phyloP scores from a whole-genome alignment of 2,113 vertebrate species.

The Herpetotheres cachinnans region DNA sequence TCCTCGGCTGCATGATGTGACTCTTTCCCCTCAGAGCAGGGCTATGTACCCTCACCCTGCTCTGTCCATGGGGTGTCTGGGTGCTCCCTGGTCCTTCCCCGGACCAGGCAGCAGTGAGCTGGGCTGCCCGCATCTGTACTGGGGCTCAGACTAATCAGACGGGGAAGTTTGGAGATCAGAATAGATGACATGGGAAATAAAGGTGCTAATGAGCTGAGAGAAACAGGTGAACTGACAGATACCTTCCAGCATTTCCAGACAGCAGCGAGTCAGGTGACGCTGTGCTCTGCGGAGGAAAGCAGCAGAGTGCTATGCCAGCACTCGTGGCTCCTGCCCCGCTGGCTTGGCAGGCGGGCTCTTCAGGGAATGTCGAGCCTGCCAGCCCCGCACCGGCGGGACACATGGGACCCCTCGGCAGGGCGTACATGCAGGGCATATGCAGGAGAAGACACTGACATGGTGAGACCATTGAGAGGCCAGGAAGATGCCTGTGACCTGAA shows the following conservation, averaged over 20 bases:
- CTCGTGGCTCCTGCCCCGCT: not conserved
- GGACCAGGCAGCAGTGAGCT: not conserved
- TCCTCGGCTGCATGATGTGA: not conserved
- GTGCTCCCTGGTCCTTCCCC: not conserved
- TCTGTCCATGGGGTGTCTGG: no score
- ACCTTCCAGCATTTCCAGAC: not conserved
- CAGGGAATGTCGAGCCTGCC: no score
- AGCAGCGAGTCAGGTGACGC: no score
- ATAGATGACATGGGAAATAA: not conserved
- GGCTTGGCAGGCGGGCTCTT: not conserved
- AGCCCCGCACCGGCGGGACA: not conserved
- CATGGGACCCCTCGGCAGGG: fast-evolving
- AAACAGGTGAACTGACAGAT: not conserved
- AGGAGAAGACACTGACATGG: not conserved
- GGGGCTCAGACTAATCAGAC: not conserved
- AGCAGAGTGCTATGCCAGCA: not conserved
- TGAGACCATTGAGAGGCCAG: fast-evolving
- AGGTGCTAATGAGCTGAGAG: not conserved
- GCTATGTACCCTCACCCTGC: not conserved
- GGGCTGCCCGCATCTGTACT: not conserved
- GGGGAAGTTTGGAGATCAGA: not conserved
- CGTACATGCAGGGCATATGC: not conserved
- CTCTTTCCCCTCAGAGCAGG: not conserved
- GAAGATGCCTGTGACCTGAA: not conserved
- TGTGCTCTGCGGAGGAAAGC: not conserved